Evolutionary conservation across 92 coral and sea anemone genomes (phyloP), one percentile per base, ranked within the genome.

Genomic region (Galaxea fascicularis): DNA sequence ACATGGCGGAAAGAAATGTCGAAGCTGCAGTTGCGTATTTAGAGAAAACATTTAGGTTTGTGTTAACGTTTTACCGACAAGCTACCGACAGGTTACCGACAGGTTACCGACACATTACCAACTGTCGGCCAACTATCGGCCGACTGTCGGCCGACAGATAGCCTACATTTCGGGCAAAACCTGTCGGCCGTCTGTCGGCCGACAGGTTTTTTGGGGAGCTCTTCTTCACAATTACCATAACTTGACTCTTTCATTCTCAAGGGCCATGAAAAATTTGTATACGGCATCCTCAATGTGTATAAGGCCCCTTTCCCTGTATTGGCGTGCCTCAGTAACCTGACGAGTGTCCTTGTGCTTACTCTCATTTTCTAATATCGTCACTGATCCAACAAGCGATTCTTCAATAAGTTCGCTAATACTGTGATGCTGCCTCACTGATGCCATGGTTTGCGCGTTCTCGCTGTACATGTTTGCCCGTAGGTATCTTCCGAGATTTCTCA

Each of bases 221-320:
- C n/a, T n/a, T n/a, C n/a, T n/a, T n/a, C n/a, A n/a, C n/a, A n/a
- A n/a, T n/a, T n/a, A n/a, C n/a, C n/a, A n/a, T 17, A 65, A 10
- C n/a, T 10, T 18, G 1, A 69, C 53, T 35, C 74, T 21, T 4
- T 16, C 20, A 26, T n/a, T 35, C 24, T 69, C 74, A 35, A 69
- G 52, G 26, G 74, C 25, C 74, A 69, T 80, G 8, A 68, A 69
- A 9, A 65, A 68, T 0, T 1, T 14, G 65, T 53, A 81, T 0
- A 29, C 86, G 0, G 27, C 29, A 14, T 70, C 86, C 31, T 74
- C 65, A 8, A 81, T 82, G 78, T 82, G 86, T 30, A 82, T 71
- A 6, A 71, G 69, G 5, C 86, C 86, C 35, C 76, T 24, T 51
- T n/a, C 30, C 26, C 85, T 80, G 62, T 18, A 66, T 15, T 80